Percentiles rank a stretch among this genome's conserved stretches.
These are phyloP conservation scores for Halictus quadricinctus DNA, from an alignment of 2,888 invertebrate species.

Conservation along the genomic window DNA sequence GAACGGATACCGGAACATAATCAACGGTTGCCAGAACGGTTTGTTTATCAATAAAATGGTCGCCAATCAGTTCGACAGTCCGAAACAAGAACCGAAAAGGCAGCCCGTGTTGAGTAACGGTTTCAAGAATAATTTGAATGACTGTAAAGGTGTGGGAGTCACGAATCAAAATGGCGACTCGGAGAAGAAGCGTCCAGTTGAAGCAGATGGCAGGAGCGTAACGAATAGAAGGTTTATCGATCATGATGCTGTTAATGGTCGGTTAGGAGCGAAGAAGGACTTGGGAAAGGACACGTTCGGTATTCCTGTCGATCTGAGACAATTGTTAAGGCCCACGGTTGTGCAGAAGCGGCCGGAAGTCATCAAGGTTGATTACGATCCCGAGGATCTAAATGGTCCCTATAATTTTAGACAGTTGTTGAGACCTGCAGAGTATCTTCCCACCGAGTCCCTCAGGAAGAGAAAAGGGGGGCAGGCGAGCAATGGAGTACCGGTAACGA, in stretches of 20 bases:
- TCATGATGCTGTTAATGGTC: constrained; percentile 60
- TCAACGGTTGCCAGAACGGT: constrained; percentile 41
- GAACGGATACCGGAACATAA: constrained; percentile 23
- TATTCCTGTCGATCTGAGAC: constrained; percentile 71
- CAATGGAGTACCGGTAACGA: constrained; percentile 67
- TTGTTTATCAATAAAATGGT: constrained; percentile 47
- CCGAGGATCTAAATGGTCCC: constrained; percentile 86
- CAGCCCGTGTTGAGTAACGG: constrained; percentile 20
- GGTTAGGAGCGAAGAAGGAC: constrained; percentile 51
- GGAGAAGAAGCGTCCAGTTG: constrained; percentile 42
- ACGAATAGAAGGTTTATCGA: constrained; percentile 46
- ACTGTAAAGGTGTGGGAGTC: constrained; percentile 8
- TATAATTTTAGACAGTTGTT: constrained; percentile 88
- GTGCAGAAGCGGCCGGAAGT: constrained; percentile 66
- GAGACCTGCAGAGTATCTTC: constrained; percentile 86
- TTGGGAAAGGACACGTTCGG: constrained; percentile 60
- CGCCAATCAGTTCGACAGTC: constrained; percentile 5
- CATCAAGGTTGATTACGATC: constrained; percentile 78
- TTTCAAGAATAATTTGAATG: constrained; percentile 11
- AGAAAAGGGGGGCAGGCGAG: constrained; percentile 83
- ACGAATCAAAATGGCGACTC: constrained; percentile 36
- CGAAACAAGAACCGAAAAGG: constrained; percentile 12
- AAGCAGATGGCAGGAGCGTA: constrained; percentile 33
- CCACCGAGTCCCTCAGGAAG: constrained; percentile 88
- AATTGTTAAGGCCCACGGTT: constrained; percentile 72